A percentile compares a stretch with the other conserved stretches of the same genome.
Conservation (phyloP, 2,888 invertebrate genomes). For the Perizoma flavofasciatum region DNA sequence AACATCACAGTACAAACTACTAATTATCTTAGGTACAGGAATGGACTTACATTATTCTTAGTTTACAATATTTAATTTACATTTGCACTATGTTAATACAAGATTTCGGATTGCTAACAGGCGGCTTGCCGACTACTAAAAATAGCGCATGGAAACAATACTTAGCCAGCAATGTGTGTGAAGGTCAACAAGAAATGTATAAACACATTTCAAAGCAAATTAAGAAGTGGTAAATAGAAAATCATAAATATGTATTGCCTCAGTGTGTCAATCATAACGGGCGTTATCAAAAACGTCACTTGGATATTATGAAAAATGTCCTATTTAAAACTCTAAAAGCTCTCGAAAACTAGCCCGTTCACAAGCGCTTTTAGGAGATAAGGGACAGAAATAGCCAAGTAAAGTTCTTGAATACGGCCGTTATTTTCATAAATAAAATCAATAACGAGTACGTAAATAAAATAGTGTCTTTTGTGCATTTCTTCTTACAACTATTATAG, state of each 20-base stretch:
- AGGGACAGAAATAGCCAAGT: constrained; percentile 17
- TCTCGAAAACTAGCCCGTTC: too few relatives aligned
- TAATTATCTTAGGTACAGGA: constrained; percentile 82
- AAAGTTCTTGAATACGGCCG: constrained; percentile 20
- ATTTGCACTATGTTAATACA: constrained; percentile 72
- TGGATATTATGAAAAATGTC: constrained; percentile 32
- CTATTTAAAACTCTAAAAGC: background rate
- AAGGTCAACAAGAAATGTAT: constrained; percentile 27
- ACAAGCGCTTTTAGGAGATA: background rate
- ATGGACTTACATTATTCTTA: constrained; percentile 74
- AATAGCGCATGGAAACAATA: constrained; percentile 19
- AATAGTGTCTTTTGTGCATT: constrained; percentile 79
- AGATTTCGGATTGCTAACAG: constrained; percentile 62
- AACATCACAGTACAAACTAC: constrained; percentile 81
- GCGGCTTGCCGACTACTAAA: constrained; percentile 57
- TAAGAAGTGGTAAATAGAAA: constrained; percentile 12
- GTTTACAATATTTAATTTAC: constrained; percentile 61
- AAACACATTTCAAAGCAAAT: constrained; percentile 14
- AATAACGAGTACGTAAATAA: constrained; percentile 71
- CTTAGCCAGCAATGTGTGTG: constrained; percentile 28
- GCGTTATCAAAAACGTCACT: constrained; percentile 17
- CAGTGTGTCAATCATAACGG: constrained; percentile 39
- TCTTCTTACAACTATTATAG: constrained; percentile 61
- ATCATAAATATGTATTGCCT: constrained; percentile 56
- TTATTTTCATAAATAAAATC: constrained; percentile 64